Evolutionary conservation across 2,797 vertebrate genomes (phyloP).

Genomic region (Lacerta viridis): DNA sequence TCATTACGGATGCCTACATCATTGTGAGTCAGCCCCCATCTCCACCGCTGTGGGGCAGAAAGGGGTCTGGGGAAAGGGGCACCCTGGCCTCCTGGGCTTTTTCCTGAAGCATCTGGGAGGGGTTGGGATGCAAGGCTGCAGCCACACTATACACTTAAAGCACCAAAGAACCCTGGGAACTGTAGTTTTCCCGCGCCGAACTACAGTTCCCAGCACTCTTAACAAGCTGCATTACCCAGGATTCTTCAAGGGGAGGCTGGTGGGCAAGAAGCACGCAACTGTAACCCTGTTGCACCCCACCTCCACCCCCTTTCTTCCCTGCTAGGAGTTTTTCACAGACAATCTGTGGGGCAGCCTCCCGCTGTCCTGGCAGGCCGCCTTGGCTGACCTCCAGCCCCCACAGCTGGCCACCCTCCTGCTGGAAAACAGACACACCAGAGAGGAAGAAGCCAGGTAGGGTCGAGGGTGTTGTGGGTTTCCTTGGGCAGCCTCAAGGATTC

Average conservation of each 20-base stretch:
- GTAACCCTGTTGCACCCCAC: neutral
- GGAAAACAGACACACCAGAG: constrained; percentile 64
- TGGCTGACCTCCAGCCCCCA: constrained; percentile 82
- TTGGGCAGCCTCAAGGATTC: no score
- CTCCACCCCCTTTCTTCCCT: neutral
- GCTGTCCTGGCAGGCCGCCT: constrained; percentile 82
- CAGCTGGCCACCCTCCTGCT: constrained; percentile 87
- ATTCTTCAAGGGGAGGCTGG: neutral
- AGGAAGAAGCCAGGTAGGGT: constrained; percentile 60
- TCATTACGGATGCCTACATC: constrained; percentile 88
- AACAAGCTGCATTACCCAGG: no score
- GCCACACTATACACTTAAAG: no score
- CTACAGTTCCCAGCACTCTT: no score
- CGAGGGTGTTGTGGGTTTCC: neutral
- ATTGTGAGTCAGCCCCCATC: constrained; percentile 82
- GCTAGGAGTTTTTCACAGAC: constrained; percentile 92
- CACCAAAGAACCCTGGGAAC: no score
- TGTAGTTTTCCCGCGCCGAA: no score
- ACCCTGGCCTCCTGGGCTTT: no score
- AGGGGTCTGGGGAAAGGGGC: neutral
- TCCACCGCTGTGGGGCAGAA: neutral
- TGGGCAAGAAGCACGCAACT: no score
- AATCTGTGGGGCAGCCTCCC: constrained; percentile 88
- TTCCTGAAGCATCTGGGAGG: neutral
- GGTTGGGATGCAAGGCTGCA: neutral